Evolutionary conservation across 2,888 invertebrate genomes (phyloP).

Genomic region (Morpho deidamia): DNA sequence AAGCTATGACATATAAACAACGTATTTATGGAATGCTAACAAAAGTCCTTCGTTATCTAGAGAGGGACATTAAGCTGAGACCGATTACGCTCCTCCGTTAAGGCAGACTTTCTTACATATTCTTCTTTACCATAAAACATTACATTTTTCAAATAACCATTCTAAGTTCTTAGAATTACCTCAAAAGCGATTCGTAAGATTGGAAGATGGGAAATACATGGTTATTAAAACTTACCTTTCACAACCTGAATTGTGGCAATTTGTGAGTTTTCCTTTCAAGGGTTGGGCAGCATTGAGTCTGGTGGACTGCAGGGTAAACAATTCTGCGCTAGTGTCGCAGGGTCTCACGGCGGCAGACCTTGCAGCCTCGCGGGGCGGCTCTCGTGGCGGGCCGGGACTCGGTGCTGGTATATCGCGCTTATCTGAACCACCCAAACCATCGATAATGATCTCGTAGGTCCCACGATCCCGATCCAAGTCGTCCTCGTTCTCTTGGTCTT

Average conservation of each 20-base stretch:
- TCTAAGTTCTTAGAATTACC: too few relatives aligned
- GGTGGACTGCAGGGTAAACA: slow-evolving; percentile 90
- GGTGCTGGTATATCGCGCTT: slow-evolving; percentile 49
- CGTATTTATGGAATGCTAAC: too few relatives aligned
- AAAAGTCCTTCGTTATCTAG: too few relatives aligned
- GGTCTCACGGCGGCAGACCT: slow-evolving; percentile 82
- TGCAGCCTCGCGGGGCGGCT: slow-evolving; percentile 74
- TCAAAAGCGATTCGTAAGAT: too few relatives aligned
- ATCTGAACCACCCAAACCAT: slow-evolving; percentile 56
- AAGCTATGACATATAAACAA: too few relatives aligned
- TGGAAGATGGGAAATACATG: neutral
- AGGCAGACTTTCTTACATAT: too few relatives aligned
- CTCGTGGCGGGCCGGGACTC: slow-evolving; percentile 47
- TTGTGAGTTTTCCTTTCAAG: slow-evolving; percentile 91
- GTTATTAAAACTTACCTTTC: slow-evolving; percentile 79
- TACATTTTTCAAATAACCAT: too few relatives aligned
- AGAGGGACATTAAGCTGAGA: too few relatives aligned
- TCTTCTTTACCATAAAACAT: too few relatives aligned
- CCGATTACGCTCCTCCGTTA: too few relatives aligned
- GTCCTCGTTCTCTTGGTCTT: slow-evolving; percentile 55
- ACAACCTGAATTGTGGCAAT: slow-evolving; percentile 92
- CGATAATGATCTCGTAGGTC: slow-evolving; percentile 69
- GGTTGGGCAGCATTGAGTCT: slow-evolving; percentile 90
- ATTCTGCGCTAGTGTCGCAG: slow-evolving; percentile 92
- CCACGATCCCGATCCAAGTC: slow-evolving; percentile 58